These are phyloP conservation scores for Discoglossus pictus DNA, from an alignment of 2,797 vertebrate genomes.

Conservation along the genomic window DNA sequence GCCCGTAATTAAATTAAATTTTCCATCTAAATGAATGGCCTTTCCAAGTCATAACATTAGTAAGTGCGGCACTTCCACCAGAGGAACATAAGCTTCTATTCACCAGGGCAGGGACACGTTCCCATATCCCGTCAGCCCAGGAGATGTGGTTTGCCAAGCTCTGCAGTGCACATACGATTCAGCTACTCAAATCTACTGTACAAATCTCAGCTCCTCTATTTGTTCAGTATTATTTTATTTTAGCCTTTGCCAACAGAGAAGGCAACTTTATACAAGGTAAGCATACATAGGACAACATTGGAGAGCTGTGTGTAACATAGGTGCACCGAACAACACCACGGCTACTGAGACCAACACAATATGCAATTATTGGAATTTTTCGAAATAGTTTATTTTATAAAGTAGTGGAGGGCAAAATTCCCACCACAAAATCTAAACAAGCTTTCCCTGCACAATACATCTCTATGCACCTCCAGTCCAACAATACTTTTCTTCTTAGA, in stretches of 20 bases:
- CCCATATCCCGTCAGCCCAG: constrained; percentile 26
- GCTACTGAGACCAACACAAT: constrained; percentile 44
- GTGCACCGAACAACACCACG: constrained; percentile 24
- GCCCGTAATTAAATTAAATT: constrained; percentile 41
- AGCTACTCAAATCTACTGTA: constrained; percentile 45
- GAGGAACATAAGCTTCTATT: constrained; percentile 48
- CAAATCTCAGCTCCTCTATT: constrained; percentile 48
- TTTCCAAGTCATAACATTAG: constrained; percentile 46
- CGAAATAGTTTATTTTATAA: constrained; percentile 23
- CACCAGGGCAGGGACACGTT: constrained; percentile 19
- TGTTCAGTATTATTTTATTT: constrained; percentile 52
- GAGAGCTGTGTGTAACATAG: constrained; percentile 40
- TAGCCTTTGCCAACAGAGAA: constrained; percentile 42
- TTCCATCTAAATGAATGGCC: constrained; percentile 43
- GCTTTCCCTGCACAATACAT: not conserved
- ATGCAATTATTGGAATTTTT: constrained; percentile 28
- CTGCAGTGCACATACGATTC: constrained; percentile 35
- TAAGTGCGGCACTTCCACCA: constrained; percentile 44
- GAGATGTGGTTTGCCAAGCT: constrained; percentile 32
- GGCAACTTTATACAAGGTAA: constrained; percentile 48
- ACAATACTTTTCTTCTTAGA: not conserved
- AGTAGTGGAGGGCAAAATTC: not conserved
- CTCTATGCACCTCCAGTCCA: not conserved
- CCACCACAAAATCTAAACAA: constrained; percentile 18
- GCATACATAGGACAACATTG: constrained; percentile 41